Conservation (phyloP, 2,113 vertebrate genomes). For the Grammomys surdaster region DNA sequence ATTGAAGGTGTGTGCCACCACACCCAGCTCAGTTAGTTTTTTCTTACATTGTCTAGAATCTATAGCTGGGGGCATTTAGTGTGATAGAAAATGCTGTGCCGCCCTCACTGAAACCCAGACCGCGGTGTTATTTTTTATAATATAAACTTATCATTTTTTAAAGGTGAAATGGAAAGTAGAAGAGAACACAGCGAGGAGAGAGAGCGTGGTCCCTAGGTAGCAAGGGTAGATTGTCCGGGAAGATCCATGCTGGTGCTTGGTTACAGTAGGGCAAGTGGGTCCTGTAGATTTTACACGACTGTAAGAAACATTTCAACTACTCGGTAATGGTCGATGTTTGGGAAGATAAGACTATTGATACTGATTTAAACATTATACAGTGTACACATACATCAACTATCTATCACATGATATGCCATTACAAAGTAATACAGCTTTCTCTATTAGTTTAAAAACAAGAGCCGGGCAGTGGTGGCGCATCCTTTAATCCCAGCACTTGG, state of each 20-base stretch:
- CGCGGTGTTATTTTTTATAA: conserved; percentile 35
- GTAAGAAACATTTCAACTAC: background rate
- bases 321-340: background rate
- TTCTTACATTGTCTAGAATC: background rate
- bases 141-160: background rate
- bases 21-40: background rate
- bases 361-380: background rate
- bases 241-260: background rate
- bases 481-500: too few relatives aligned
- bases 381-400: background rate
- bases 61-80: background rate
- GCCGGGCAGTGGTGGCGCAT: background rate
- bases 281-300: background rate
- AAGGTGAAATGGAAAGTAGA: background rate
- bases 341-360: background rate
- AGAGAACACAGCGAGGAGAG: background rate
- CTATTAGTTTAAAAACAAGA: background rate
- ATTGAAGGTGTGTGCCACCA: background rate
- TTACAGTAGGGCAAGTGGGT: background rate
- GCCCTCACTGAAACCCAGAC: background rate
- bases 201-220: background rate
- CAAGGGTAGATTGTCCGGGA: too few relatives aligned
- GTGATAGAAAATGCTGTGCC: background rate
- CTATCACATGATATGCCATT: background rate
- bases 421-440: background rate